phyloP scores from a whole-genome alignment of 2,113 vertebrate genomes.

The Gracilinanus agilis region DNA sequence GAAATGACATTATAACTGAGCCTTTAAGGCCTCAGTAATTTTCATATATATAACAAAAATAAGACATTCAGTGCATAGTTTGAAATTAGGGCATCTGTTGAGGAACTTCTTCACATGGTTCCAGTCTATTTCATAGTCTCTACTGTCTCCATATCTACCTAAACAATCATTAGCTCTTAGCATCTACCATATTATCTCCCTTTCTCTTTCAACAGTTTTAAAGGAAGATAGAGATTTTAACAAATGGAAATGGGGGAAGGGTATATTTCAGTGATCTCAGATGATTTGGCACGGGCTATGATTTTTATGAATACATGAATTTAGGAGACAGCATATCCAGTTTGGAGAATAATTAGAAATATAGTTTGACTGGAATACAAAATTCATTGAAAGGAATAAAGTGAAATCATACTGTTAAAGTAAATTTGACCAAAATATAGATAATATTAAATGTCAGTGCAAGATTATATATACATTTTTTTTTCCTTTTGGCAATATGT shows the following conservation, averaged over 20 bases:
- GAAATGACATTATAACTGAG: background rate
- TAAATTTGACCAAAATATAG: background rate
- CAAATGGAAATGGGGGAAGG: background rate
- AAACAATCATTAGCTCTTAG: background rate
- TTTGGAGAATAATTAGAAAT: background rate
- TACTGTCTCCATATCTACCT: background rate
- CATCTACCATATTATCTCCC: background rate
- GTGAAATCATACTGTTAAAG: background rate
- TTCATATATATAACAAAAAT: background rate
- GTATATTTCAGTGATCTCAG: background rate
- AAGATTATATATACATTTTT: background rate
- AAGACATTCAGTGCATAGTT: background rate
- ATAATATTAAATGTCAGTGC: background rate
- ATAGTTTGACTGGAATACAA: background rate
- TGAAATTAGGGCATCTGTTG: background rate
- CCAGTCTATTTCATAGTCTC: background rate
- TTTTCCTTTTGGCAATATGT: background rate
- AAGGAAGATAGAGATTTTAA: background rate
- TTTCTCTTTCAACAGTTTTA: background rate
- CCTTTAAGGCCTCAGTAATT: background rate
- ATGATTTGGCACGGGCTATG: background rate
- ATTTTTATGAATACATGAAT: background rate
- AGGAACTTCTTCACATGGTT: background rate
- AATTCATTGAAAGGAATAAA: background rate
- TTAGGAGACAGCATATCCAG: background rate